Evolutionary conservation across 2,888 invertebrate species (phyloP).

Genomic region (Cylindroiulus punctatus): DNA sequence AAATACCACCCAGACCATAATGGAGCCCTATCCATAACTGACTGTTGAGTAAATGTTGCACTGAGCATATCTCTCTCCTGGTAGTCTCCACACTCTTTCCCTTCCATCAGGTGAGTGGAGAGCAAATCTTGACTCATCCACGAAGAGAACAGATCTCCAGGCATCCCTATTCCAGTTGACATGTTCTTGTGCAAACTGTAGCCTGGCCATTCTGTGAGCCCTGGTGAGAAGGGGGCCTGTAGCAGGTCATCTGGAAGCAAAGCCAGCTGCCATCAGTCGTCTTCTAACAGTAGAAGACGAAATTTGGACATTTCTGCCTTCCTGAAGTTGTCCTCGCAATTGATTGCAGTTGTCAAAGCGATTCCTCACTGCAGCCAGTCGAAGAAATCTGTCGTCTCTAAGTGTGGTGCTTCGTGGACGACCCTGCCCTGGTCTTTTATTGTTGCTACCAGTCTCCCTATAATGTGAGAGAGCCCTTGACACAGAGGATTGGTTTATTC

Average conservation of each 20-base stretch:
- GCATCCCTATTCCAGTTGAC: neutral
- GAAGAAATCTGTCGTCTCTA: no score
- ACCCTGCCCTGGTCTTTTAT: no score
- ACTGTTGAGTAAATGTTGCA: no score
- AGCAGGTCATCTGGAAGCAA: neutral
- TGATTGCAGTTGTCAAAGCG: neutral
- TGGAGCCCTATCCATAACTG: no score
- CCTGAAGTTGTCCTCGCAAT: slow-evolving; percentile 17
- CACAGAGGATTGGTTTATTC: no score
- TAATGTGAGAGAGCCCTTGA: no score
- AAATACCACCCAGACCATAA: no score
- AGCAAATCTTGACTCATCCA: neutral
- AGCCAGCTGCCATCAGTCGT: neutral
- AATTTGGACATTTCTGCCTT: slow-evolving; percentile 34
- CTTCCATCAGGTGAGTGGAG: slow-evolving; percentile 14
- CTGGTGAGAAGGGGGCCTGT: neutral
- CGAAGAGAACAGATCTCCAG: neutral
- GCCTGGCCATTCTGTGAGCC: neutral
- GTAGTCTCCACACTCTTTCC: neutral
- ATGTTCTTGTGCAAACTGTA: neutral
- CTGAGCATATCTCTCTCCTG: neutral
- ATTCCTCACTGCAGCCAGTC: no score
- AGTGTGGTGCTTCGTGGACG: no score
- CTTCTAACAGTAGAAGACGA: neutral
- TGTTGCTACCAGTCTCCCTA: no score